Conservation (phyloP, 2,797 vertebrate species). For the Sardinella longiceps region DNA sequence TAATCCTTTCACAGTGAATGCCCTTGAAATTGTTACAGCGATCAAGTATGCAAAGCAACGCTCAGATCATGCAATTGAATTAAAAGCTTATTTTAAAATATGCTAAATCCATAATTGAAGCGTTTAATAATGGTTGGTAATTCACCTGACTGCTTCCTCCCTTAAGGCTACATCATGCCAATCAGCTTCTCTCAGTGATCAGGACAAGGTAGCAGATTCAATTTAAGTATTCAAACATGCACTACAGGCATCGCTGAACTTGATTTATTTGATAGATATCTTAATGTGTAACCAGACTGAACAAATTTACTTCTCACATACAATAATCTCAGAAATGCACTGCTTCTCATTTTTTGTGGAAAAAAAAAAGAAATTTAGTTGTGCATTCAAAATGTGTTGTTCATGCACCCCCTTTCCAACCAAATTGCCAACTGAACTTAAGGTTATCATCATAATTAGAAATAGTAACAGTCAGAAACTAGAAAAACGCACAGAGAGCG, state of each 20-base stretch:
- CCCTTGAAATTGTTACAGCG: constrained; percentile 22
- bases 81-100: constrained; percentile 25
- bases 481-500: no score
- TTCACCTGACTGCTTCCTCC: constrained; percentile 8
- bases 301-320: background rate
- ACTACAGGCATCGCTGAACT: background rate
- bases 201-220: background rate
- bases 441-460: no score
- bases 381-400: background rate
- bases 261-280: background rate
- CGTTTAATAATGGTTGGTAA: constrained; percentile 7
- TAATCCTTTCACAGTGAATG: constrained; percentile 20
- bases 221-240: background rate
- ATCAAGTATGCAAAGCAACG: constrained; percentile 20
- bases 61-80: constrained; percentile 12
- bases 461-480: no score
- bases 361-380: background rate
- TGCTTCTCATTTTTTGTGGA: no score
- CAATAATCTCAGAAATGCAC: no score
- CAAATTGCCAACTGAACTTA: background rate
- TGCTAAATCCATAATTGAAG: constrained; percentile 34
- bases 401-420: background rate
- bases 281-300: background rate
- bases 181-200: constrained; percentile 9
- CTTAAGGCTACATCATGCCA: constrained; percentile 3